Base-by-base conservation (phyloP, 2,113 vertebrate genomes). In the Poeciliopsis prolifica region DNA sequence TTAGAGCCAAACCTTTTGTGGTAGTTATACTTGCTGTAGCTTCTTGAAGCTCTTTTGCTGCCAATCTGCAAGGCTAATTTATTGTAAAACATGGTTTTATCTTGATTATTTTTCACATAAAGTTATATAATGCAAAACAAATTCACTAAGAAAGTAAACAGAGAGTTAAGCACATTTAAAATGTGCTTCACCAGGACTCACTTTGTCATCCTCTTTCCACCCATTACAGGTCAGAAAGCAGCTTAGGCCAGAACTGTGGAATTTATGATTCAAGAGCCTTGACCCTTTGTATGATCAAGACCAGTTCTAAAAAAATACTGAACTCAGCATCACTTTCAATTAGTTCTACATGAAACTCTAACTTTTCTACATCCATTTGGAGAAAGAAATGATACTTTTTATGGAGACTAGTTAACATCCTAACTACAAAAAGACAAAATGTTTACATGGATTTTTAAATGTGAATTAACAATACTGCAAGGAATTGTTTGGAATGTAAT, bases 1-100 rank as follows among this genome's bases (percentile, higher is more conserved):
- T 74, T 79, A 66, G 26, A 78, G 75, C n/a, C 44, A 5, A 79
- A 68, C 37, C 15, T 73, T 81, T 71, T 67, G 26, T 71, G 22
- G 12, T 7, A 28, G 5, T 9, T 9, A 42, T 44, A 42, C 24
- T 42, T 24, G 19, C 63, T 37, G 19, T 22, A 22, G 1, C 31
- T 8, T 65, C 13, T 1, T 13, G 7, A 19, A 17, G 42, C 17
- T 1, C 14, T 15, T 29, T 17, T 15, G 1, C 42, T 44, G 42
- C 13, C 15, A 44, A 14, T 17, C 42, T 10, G 3, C 42, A 44
- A 44, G 42, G 4, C 15, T 44, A 17, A 44, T 44, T 44, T 17
- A 15, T 17, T 44, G 14, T 44, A 44, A 44, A 44, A 17, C 42
- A 15, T 10, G 4, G 12, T 17, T 44, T 5, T 17, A 5, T 44